These are phyloP conservation scores for Scaptomyza pallida DNA, from an alignment of 1,140 invertebrate species.

Conservation along the genomic window DNA sequence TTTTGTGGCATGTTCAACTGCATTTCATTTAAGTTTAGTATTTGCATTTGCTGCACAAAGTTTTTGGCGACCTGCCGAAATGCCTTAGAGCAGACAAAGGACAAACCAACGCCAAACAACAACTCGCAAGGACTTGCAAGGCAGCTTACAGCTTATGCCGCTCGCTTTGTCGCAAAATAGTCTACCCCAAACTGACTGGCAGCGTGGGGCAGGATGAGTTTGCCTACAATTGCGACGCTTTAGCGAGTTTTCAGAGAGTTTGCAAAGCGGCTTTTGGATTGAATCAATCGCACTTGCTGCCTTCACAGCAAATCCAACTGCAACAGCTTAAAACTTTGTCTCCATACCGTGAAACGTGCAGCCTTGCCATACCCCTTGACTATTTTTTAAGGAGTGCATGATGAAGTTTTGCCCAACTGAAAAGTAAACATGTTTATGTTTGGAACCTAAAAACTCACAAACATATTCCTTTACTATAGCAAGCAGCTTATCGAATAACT, in stretches of 20 bases:
- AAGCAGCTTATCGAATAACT: no score
- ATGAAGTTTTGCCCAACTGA: neutral
- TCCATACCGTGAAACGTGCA: neutral
- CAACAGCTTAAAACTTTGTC: conserved; percentile 19
- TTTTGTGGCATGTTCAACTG: conserved; percentile 51
- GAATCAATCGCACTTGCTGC: conserved; percentile 28
- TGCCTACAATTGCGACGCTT: conserved; percentile 14
- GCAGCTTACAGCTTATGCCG: conserved; percentile 25
- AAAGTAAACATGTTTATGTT: neutral
- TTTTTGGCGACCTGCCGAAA: conserved; percentile 22
- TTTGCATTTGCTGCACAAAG: conserved; percentile 61
- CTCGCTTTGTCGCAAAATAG: conserved; percentile 17
- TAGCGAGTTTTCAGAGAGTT: conserved; percentile 23
- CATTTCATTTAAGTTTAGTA: conserved; percentile 71
- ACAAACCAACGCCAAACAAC: conserved; percentile 12
- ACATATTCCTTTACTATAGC: neutral
- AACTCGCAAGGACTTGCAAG: neutral
- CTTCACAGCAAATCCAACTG: neutral
- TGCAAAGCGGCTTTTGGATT: conserved; percentile 38
- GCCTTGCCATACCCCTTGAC: neutral
- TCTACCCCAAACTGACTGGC: neutral
- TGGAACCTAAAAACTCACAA: no score
- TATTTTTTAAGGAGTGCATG: neutral
- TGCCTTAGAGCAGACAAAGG: conserved; percentile 25
- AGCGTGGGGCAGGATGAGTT: no score